phyloP scores from a whole-genome alignment of 2,888 invertebrate genomes.

The Protophormia terraenovae region DNA sequence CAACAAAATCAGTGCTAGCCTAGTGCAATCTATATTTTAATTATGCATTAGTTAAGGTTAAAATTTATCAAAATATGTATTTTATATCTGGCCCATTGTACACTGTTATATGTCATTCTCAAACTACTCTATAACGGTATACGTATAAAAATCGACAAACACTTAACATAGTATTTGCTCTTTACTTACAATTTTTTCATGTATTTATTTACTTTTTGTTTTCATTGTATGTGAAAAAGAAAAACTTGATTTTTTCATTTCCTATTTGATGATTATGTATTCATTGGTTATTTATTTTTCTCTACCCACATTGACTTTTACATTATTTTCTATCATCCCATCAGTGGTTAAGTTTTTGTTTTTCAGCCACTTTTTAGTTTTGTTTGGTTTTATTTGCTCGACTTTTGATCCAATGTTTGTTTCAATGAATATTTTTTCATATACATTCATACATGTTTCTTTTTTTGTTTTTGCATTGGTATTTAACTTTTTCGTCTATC shows the following conservation, averaged over 20 bases:
- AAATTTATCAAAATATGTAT: no score
- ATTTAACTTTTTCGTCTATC: slow-evolving; percentile 18
- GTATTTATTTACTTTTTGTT: background rate
- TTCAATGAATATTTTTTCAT: background rate
- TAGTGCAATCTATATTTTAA: no score
- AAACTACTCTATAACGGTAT: background rate
- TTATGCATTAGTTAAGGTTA: no score
- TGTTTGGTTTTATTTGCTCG: background rate
- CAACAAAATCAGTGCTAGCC: no score
- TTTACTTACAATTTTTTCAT: background rate
- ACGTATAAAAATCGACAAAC: background rate
- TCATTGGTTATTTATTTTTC: background rate
- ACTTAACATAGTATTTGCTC: background rate
- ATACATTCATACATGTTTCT: background rate
- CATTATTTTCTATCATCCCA: background rate
- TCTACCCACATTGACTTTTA: background rate
- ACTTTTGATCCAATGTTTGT: background rate
- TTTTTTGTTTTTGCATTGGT: slow-evolving; percentile 13
- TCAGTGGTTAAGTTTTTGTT: background rate
- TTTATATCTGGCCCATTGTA: no score
- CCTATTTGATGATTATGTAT: background rate
- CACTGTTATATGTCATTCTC: background rate
- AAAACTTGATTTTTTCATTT: slow-evolving; percentile 15
- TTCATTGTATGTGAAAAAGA: no score
- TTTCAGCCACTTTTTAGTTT: background rate